These are phyloP conservation scores for Typhlomys cinereus DNA, from an alignment of 2,113 vertebrate genomes.

Conservation along the genomic window DNA sequence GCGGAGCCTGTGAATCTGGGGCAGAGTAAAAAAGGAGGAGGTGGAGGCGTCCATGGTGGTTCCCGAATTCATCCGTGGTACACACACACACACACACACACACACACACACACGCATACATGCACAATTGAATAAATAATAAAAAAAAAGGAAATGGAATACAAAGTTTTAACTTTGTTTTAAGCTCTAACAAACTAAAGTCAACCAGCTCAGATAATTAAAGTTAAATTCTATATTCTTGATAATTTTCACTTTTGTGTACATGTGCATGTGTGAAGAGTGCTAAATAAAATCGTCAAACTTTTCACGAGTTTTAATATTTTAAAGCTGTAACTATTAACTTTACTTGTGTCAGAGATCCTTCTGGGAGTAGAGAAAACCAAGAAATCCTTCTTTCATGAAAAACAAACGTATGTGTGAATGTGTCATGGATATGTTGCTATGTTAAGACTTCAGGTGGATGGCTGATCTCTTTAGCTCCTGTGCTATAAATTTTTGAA, in stretches of 20 bases:
- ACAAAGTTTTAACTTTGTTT: not conserved
- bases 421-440: rapidly evolving
- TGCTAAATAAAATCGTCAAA: slow-evolving; percentile 25
- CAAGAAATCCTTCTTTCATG: not conserved
- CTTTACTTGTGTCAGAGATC: not conserved
- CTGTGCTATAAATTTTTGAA: not conserved
- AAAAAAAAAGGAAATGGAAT: not conserved
- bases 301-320: not conserved
- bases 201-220: not conserved
- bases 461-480: not conserved
- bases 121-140: too few relatives aligned
- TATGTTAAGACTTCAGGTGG: not conserved
- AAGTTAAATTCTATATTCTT: slow-evolving; percentile 30
- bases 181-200: slow-evolving; percentile 39
- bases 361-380: not conserved
- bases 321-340: not conserved
- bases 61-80: too few relatives aligned
- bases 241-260: not conserved
- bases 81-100: too few relatives aligned
- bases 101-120: too few relatives aligned
- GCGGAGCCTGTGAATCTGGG: too few relatives aligned
- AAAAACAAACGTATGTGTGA: not conserved
- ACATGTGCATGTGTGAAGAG: too few relatives aligned
- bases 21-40: too few relatives aligned
- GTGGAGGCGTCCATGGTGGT: too few relatives aligned